These are phyloP conservation scores for Macrochelys suwanniensis DNA, from an alignment of 2,797 vertebrate genomes.

Conservation along the genomic window DNA sequence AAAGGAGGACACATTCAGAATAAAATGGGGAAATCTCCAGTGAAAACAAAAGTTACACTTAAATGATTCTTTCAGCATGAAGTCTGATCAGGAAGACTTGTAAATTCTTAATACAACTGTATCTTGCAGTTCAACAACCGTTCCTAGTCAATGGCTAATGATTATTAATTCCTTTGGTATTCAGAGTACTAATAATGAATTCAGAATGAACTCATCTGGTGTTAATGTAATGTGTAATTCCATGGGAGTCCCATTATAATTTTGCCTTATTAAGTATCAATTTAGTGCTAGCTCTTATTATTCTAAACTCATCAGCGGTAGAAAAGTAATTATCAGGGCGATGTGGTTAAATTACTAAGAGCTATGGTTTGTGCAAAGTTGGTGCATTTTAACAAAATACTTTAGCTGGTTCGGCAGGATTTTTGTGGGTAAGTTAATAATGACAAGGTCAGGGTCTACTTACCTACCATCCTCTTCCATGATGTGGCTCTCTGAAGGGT, in stretches of 20 bases:
- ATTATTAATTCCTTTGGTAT: constrained; percentile 75
- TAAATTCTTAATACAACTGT: constrained; percentile 34
- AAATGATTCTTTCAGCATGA: constrained; percentile 13
- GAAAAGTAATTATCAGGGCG: constrained; percentile 59
- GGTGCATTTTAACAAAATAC: background rate
- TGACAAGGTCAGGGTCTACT: background rate
- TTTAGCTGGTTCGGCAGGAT: background rate
- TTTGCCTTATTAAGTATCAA: constrained; percentile 67
- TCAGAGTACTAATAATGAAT: constrained; percentile 75
- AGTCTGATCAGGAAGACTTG: background rate
- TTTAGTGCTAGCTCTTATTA: constrained; percentile 57
- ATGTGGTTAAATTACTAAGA: constrained; percentile 31
- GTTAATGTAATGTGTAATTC: constrained; percentile 70
- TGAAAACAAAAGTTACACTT: constrained; percentile 15
- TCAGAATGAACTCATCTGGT: constrained; percentile 74
- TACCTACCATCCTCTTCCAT: background rate
- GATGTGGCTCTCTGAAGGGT: background rate
- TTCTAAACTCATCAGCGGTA: constrained; percentile 46
- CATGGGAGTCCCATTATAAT: constrained; percentile 58
- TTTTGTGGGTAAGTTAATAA: background rate
- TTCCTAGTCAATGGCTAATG: constrained; percentile 43
- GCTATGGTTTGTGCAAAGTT: background rate
- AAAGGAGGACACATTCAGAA: background rate
- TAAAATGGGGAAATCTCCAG: constrained; percentile 3
- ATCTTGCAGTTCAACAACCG: background rate